Evolutionary conservation across 53 echinoderm and acorn worm species (phyloP).

Genomic region (Holothuria scabra): DNA sequence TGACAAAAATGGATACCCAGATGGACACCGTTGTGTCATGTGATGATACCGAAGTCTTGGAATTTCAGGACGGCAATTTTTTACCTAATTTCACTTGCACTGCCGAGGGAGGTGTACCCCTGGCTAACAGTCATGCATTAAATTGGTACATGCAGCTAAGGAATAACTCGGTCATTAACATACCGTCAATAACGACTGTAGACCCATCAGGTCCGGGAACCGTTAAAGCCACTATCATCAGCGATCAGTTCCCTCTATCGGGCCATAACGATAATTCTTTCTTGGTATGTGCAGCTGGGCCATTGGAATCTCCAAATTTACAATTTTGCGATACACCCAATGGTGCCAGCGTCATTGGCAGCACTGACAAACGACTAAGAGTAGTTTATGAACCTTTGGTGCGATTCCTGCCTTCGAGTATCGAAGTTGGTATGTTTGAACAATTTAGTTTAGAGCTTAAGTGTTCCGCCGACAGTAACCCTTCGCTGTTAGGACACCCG

Average conservation of each 20-base stretch:
- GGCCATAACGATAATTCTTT: conserved; percentile 15
- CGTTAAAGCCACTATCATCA: neutral
- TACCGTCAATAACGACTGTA: conserved; percentile 3
- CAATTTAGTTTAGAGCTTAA: neutral
- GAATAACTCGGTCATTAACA: conserved; percentile 2
- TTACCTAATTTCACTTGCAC: neutral
- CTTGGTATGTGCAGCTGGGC: conserved; percentile 10
- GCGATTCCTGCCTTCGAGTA: conserved; percentile 13
- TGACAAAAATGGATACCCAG: neutral
- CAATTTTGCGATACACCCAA: neutral
- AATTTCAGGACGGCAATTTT: neutral
- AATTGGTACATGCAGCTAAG: conserved; percentile 17
- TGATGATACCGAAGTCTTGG: neutral
- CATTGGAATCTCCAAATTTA: neutral
- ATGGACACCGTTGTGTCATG: too few species aligned
- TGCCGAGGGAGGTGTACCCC: conserved; percentile 20
- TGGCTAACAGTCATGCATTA: conserved; percentile 18
- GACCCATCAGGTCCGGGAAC: neutral
- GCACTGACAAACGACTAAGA: neutral
- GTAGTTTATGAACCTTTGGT: neutral
- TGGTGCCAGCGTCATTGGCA: neutral
- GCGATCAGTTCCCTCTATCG: neutral
- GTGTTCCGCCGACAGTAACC: conserved; percentile 28
- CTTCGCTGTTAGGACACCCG: neutral
- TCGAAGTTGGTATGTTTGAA: conserved; percentile 45